Conservation (phyloP, 1,140 invertebrate genomes). For the Drosophila pseudoananassae region DNA sequence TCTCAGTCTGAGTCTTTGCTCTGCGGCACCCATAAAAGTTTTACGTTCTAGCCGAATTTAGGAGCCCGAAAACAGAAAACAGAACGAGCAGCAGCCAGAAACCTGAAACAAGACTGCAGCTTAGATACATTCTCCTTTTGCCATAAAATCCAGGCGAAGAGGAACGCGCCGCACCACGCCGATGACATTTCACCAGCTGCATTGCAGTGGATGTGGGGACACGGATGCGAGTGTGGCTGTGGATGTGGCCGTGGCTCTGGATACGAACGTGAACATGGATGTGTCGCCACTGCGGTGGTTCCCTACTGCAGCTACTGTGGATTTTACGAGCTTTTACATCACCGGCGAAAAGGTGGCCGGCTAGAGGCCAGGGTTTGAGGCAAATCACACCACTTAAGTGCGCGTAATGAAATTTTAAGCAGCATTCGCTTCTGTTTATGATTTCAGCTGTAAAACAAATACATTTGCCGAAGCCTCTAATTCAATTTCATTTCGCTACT, state of each 20-base stretch:
- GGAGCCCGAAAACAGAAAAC: constrained; percentile 31
- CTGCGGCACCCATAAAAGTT: constrained; percentile 76
- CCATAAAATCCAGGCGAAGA: constrained; percentile 63
- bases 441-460: constrained; percentile 43
- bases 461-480: constrained; percentile 22
- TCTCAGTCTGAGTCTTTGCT: constrained; percentile 12
- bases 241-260: constrained; percentile 15
- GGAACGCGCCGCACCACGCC: constrained; percentile 13
- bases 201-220: constrained; percentile 61
- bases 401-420: constrained; percentile 61
- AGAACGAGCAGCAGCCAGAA: neutral
- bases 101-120: constrained; percentile 36
- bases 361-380: neutral
- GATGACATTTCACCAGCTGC: constrained; percentile 74
- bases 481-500: constrained; percentile 31
- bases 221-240: constrained; percentile 16
- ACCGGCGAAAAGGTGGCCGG: neutral
- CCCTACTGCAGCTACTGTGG: constrained; percentile 25
- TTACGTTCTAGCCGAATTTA: constrained; percentile 77
- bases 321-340: constrained; percentile 64
- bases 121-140: constrained; percentile 71
- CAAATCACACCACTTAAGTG: constrained; percentile 55
- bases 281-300: constrained; percentile 35
- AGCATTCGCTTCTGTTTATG: constrained; percentile 50
- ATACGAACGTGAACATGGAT: constrained; percentile 21